Evolutionary conservation across 2,113 vertebrate genomes (phyloP), one percentile per base, ranked within the genome.

Genomic region (Pseudorasbora parva): DNA sequence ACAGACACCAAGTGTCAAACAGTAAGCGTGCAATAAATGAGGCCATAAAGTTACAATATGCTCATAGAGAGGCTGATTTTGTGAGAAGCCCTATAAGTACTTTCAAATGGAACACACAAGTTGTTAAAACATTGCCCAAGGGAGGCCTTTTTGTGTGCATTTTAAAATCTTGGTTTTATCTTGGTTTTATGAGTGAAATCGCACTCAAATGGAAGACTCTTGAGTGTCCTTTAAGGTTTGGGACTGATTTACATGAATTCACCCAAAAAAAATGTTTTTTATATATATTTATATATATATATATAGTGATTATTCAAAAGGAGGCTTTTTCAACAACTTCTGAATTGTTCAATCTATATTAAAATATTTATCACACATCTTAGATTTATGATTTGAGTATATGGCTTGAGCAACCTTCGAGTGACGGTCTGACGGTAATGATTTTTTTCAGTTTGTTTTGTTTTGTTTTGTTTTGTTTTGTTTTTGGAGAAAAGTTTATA

Each of bases 41-140:
- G 71, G 51, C 82, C 73, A 43, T 76, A 76, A 82, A 84, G 54
- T 84, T 37, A 84, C 11, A 74, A 75, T 64, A 71, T 81, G 43
- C 60, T 54, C 62, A 83, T 15, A 57, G 30, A 64, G 17, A 43
- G 64, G 15, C 71, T 47, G 33, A 72, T 73, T 62, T 59, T 56
- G 59, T 41, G 41, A 27, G 15, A 43, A 60, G 6, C 72, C 37
- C 68, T 19, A 57, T 45, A 33, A 80, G 66, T 80, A 51, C 43
- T 80, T 80, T 51, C 17, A 51, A 66, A 49, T 37, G 45, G 59
- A 66, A 64, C 57, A 47, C 37, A 78, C 56, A 47, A 49, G 57
- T 19, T 19, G 59, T 64, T 47, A 45, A 51, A 49, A 51, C 23
- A 74, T 15, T 19, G 45, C 47, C 41, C 12, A 59, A 33, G 21